These are phyloP conservation scores for Oenanthe oenanthe DNA, from an alignment of 2,113 vertebrate genomes.

Conservation along the genomic window DNA sequence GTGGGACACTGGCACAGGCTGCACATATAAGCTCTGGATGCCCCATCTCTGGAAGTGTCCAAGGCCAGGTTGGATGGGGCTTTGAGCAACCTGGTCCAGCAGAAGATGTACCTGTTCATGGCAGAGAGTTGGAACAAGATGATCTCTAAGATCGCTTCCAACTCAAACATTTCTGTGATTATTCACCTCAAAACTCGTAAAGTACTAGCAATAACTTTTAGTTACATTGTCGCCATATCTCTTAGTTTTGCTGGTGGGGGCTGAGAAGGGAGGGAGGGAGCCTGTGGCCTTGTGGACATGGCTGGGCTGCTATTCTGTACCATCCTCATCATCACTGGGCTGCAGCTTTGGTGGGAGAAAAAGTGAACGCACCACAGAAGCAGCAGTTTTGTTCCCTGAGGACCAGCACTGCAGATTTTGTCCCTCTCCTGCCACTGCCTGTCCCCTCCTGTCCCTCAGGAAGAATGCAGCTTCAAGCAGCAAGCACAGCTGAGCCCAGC, in stretches of 20 bases:
- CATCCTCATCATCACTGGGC: too few species aligned
- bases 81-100: neutral
- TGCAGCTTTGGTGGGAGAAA: neutral
- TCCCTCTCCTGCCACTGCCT: neutral
- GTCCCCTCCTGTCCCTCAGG: neutral
- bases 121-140: neutral
- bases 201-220: neutral
- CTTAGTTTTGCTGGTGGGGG: neutral
- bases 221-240: neutral
- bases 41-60: neutral
- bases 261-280: neutral
- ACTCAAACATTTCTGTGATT: neutral
- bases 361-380: fast-evolving
- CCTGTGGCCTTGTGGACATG: neutral
- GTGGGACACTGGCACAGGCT: neutral
- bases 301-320: neutral
- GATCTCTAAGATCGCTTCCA: neutral
- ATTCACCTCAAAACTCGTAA: neutral
- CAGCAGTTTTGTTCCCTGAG: fast-evolving
- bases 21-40: neutral
- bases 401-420: neutral
- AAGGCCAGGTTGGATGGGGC: neutral
- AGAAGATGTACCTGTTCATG: neutral
- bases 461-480: neutral
- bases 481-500: neutral